phyloP scores from a whole-genome alignment of 2,113 vertebrate species.

The Phrynocephalus versicolor region DNA sequence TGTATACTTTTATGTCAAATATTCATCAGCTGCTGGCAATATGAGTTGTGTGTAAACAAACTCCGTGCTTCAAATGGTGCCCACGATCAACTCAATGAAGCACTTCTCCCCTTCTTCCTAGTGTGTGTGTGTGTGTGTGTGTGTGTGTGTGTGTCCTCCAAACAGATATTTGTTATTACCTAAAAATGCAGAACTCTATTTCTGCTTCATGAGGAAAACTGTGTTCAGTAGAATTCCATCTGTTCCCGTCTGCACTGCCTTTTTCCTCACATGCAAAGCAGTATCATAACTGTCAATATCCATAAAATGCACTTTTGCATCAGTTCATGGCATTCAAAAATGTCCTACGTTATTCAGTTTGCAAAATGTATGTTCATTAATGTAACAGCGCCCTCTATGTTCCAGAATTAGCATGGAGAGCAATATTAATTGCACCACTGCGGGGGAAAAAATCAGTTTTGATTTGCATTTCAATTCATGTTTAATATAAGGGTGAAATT shows the following conservation, averaged over 20 bases:
- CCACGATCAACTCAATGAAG: background rate
- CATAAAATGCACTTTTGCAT: background rate
- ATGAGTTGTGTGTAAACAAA: background rate
- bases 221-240: background rate
- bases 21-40: background rate
- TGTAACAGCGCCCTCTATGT: conserved; percentile 71
- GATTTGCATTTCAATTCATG: conserved; percentile 23
- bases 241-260: conserved; percentile 26
- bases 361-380: conserved; percentile 61
- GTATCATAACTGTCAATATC: conserved; percentile 2
- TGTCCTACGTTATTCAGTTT: background rate
- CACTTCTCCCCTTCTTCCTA: background rate
- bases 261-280: conserved; percentile 13
- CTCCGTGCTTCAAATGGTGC: background rate
- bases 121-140: too few species aligned
- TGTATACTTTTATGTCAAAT: too few species aligned
- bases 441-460: conserved; percentile 4
- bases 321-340: conserved; percentile 23
- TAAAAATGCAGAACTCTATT: background rate
- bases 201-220: conserved; percentile 29
- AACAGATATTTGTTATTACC: background rate
- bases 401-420: conserved; percentile 47
- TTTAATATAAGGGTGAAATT: conserved; percentile 21
- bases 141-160: background rate
- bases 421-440: conserved; percentile 15